phyloP scores from a whole-genome alignment of 92 coral and sea anemone genomes.

The Actinernus sp. region DNA sequence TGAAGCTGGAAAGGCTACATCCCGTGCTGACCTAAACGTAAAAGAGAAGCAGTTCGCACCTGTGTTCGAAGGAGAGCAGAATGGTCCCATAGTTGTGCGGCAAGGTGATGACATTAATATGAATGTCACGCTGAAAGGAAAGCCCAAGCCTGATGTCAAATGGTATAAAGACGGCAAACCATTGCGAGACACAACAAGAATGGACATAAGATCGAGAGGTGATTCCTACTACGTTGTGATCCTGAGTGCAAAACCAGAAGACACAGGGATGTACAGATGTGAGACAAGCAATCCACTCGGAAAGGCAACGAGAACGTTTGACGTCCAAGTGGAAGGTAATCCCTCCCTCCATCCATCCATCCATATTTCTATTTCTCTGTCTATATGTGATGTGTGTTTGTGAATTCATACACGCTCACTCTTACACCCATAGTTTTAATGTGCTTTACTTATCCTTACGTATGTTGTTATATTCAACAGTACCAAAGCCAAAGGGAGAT shows the following conservation, averaged over 20 bases:
- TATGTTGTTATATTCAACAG: too few relatives aligned
- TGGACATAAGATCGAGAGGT: slow-evolving; percentile 45
- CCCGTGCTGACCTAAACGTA: slow-evolving; percentile 59
- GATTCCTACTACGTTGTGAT: slow-evolving; percentile 45
- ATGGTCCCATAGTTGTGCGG: slow-evolving; percentile 35
- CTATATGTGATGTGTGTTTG: too few relatives aligned
- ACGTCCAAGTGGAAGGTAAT: slow-evolving; percentile 58
- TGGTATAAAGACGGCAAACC: slow-evolving; percentile 61
- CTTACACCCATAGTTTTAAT: too few relatives aligned
- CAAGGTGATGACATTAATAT: slow-evolving; percentile 58
- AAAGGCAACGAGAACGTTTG: slow-evolving; percentile 53
- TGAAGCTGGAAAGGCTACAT: slow-evolving; percentile 66
- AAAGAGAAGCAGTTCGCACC: slow-evolving; percentile 56
- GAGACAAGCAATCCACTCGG: slow-evolving; percentile 65
- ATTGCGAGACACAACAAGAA: slow-evolving; percentile 48
- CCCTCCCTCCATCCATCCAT: neutral
- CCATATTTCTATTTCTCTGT: too few relatives aligned
- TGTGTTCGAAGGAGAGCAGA: slow-evolving; percentile 57
- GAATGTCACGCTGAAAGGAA: slow-evolving; percentile 49
- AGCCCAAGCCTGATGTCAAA: slow-evolving; percentile 67
- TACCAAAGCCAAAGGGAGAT: slow-evolving; percentile 55
- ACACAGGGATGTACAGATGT: slow-evolving; percentile 63
- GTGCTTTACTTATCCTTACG: too few relatives aligned
- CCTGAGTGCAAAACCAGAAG: slow-evolving; percentile 52
- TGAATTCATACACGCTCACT: too few relatives aligned